Percentiles rank a stretch among this genome's conserved stretches.
These are phyloP conservation scores for Hyposmocoma kahamanoa DNA, from an alignment of 1,140 invertebrate species.

Conservation along the genomic window DNA sequence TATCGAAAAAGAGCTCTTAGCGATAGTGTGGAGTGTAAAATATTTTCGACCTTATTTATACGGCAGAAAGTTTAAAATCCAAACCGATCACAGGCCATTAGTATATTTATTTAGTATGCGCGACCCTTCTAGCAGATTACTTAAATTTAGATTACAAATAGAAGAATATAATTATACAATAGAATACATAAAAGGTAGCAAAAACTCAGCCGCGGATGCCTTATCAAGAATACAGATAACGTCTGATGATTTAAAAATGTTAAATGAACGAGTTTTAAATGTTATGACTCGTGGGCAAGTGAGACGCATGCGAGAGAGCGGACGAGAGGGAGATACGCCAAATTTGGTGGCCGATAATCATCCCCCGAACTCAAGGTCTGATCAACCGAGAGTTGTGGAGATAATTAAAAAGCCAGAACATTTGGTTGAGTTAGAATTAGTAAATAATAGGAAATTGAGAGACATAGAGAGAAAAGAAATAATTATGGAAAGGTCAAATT, in stretches of 20 bases:
- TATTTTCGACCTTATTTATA: slow-evolving; percentile 17
- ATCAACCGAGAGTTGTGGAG: no score
- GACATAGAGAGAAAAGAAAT: no score
- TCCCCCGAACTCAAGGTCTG: no score
- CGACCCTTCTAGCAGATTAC: slow-evolving; percentile 12
- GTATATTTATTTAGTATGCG: slow-evolving; percentile 15
- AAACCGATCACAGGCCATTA: slow-evolving; percentile 55
- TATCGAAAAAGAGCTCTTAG: no score
- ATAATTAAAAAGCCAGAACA: no score
- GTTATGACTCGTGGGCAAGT: slow-evolving; percentile 4
- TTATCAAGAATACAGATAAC: slow-evolving; percentile 1
- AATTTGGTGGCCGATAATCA: no score
- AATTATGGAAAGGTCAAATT: no score
- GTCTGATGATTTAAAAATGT: not conserved
- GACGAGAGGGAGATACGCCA: no score
- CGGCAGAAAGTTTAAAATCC: slow-evolving; percentile 34
- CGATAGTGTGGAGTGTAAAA: no score
- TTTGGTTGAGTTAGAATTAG: no score
- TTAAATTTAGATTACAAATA: slow-evolving; percentile 15
- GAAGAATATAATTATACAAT: slow-evolving; percentile 50
- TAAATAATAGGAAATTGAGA: no score
- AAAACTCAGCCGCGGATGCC: slow-evolving; percentile 17
- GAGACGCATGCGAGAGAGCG: not conserved
- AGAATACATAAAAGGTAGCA: slow-evolving; percentile 26
- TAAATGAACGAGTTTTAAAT: not conserved